A percentile compares a stretch with the other conserved stretches of the same genome.
Conservation (phyloP, 2,113 vertebrate species). For the Psilopsiagon aurifrons region DNA sequence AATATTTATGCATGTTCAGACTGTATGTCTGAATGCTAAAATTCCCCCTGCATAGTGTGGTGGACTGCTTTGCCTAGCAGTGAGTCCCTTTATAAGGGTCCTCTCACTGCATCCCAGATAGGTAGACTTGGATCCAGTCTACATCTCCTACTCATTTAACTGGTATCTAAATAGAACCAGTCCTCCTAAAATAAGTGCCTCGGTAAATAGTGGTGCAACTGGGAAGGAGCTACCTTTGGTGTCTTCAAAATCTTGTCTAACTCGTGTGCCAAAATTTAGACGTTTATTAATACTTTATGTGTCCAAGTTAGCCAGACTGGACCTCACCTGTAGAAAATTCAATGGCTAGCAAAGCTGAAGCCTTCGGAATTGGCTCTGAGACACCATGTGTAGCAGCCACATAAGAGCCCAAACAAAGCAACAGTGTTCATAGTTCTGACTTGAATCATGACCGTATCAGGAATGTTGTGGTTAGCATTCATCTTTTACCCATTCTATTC, state of each 20-base stretch:
- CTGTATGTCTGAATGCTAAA: background rate
- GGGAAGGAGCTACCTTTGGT: background rate
- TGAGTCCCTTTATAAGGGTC: background rate
- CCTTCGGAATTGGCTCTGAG: background rate
- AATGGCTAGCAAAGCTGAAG: background rate
- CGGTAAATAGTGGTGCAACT: background rate
- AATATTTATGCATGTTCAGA: conserved; percentile 32
- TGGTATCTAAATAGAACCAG: background rate
- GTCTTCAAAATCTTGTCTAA: background rate
- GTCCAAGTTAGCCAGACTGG: background rate
- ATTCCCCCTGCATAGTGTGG: background rate
- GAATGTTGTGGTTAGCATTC: background rate
- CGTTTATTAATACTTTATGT: background rate
- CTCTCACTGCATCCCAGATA: background rate
- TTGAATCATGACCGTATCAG: background rate
- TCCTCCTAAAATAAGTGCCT: background rate
- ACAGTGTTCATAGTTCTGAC: background rate
- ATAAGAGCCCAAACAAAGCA: background rate
- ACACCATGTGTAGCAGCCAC: background rate
- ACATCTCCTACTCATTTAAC: background rate
- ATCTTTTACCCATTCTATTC: background rate
- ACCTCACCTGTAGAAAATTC: background rate
- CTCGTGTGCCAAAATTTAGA: background rate
- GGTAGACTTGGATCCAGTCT: background rate
- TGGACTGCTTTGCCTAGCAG: background rate